phyloP scores from a whole-genome alignment of 35 echinoderm and acorn worm species.

The Nesometra sesokonis region DNA sequence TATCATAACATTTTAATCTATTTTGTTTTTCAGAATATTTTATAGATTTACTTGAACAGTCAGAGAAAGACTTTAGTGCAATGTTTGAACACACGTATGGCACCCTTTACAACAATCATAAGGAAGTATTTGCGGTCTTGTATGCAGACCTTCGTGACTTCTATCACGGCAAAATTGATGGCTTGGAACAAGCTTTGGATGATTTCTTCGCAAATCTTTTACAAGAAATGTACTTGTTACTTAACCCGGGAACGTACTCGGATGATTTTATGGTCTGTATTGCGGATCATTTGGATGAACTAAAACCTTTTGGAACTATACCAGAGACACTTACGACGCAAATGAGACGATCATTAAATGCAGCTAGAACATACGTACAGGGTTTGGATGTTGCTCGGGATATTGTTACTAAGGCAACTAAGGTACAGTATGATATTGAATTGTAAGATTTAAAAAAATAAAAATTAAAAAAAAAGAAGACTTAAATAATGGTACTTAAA shows the following conservation, averaged over 20 bases:
- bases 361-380: constrained; percentile 83
- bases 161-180: constrained; percentile 68
- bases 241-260: constrained; percentile 44
- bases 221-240: constrained; percentile 67
- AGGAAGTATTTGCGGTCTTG: constrained; percentile 58
- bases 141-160: constrained; percentile 59
- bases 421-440: constrained; percentile 37
- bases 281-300: constrained; percentile 38
- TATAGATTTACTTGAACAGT: constrained; percentile 64
- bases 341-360: constrained; percentile 56
- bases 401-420: constrained; percentile 46
- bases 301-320: constrained; percentile 76
- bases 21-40: constrained; percentile 72
- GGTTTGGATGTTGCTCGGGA: constrained; percentile 67
- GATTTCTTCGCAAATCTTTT: constrained; percentile 81
- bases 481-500: too few relatives aligned
- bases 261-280: constrained; percentile 66
- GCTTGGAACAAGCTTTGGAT: constrained; percentile 60
- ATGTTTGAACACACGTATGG: constrained; percentile 90
- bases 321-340: constrained; percentile 47
- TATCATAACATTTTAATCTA: background rate
- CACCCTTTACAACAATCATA: constrained; percentile 61
- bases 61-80: constrained; percentile 55
- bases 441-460: too few relatives aligned
- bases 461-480: too few relatives aligned